These are phyloP conservation scores for Entomobrya multifasciata DNA, from an alignment of 2,888 invertebrate genomes.

Conservation along the genomic window DNA sequence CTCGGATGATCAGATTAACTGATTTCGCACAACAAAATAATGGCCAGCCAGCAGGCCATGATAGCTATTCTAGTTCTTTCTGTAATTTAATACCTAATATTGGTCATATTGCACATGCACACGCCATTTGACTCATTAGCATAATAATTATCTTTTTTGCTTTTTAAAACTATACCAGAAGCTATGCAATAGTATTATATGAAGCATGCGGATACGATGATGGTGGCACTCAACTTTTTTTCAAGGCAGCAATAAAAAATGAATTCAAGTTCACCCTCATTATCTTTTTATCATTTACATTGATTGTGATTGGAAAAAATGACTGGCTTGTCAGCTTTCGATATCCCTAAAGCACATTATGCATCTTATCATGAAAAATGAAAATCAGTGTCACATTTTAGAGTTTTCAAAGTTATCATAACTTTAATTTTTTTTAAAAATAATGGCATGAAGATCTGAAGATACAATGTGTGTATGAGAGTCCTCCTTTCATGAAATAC, in stretches of 20 bases:
- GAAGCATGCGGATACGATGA: neutral
- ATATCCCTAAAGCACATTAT: neutral
- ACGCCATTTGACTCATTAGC: conserved; percentile 17
- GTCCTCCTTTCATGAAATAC: no score
- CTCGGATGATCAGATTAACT: conserved; percentile 17
- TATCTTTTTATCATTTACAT: neutral
- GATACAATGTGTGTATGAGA: no score
- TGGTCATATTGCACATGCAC: conserved; percentile 11
- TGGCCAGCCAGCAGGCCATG: neutral
- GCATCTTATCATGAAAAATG: no score
- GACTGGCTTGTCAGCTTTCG: neutral
- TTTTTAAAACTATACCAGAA: conserved; percentile 13
- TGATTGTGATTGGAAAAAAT: neutral
- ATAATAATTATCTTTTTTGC: conserved; percentile 29
- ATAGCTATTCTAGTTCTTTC: neutral
- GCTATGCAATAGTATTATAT: no score
- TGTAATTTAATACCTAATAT: conserved; percentile 25
- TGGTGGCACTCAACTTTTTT: neutral
- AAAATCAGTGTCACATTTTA: no score
- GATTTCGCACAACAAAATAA: neutral
- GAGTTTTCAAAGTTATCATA: no score
- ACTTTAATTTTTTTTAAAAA: no score
- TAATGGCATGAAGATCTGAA: no score
- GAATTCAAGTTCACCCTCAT: conserved; percentile 44
- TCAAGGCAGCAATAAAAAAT: conserved; percentile 20